Evolutionary conservation across 2,113 vertebrate species (phyloP).

Genomic region (Marmota monax): DNA sequence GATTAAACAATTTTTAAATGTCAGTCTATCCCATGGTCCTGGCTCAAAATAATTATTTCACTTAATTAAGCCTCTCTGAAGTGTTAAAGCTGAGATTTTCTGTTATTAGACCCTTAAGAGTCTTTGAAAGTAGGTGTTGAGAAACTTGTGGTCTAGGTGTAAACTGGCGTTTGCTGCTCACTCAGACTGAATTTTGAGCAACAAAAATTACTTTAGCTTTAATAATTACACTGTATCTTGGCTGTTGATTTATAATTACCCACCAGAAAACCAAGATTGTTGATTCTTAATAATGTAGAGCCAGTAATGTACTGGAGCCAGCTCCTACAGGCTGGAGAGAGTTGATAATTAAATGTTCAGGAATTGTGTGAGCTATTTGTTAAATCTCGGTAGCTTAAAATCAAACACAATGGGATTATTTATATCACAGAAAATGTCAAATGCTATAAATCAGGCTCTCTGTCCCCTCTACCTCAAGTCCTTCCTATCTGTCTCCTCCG

Average conservation of each 20-base stretch:
- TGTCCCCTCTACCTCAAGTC: no score
- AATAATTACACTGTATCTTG: constrained; percentile 7
- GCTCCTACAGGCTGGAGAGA: neutral
- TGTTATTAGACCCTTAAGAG: neutral
- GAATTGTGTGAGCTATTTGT: constrained; percentile 8
- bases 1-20: constrained; percentile 11
- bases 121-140: constrained; percentile 47
- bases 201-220: constrained; percentile 15
- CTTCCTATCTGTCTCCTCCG: neutral
- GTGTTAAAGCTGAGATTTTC: constrained; percentile 37
- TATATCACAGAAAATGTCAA: neutral
- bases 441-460: neutral
- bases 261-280: neutral
- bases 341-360: neutral
- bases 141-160: constrained; percentile 1
- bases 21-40: neutral
- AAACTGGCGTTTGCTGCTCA: constrained; percentile 26
- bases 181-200: constrained; percentile 45
- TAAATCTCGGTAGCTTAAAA: constrained; percentile 3
- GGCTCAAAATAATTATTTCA: neutral
- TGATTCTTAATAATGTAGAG: neutral
- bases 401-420: neutral
- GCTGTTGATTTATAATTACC: neutral
- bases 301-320: neutral
- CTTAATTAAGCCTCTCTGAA: constrained; percentile 47